Base-by-base conservation (phyloP, 2,113 vertebrate species). In the Aythya baeri region DNA sequence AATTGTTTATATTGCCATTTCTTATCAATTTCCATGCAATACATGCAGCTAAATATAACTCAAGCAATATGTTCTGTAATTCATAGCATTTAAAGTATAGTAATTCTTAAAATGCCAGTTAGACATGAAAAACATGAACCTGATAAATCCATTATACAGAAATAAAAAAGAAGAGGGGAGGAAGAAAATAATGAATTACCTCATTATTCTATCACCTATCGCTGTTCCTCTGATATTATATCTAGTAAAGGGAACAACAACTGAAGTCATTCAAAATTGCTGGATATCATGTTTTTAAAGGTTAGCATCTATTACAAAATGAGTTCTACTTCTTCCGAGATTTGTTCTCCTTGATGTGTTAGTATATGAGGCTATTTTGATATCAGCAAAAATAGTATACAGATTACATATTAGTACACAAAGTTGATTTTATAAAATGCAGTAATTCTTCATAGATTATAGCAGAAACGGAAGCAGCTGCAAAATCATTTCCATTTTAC, bases 151-250 rank as follows among this genome's bases (percentile, higher is more conserved):
- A 96, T 91, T 88, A 95, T 86, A 95, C 0, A 61, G 96, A 93
- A 97, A 93, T 78, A 94, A 91, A 83, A 83, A 96, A 68, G 70
- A 85, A 49, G 66, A 66, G 81, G 86, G 91, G 86, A 81, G 82
- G 88, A 98, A 98, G 97, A 98, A 95, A 96, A 98, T 75, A 96
- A 97, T 97, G 86, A 96, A 97, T 99, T 99, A 99, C 99, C 99
- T 99, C 98, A 99, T 99, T 98, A 99, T 99, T 98, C 99, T 99
- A 99, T 99, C 99, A 98, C 99, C 99, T 99, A 99, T 98, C 96
- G 99, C 98, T 97, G 99, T 99, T 98, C 99, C 99, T 99, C 99
- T 99, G 99, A 98, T 98, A 99, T 98, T 99, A 98, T 98, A 99
- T 99, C 99, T 99, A 99, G 98, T 98, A 97, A 97, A 98, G 96